phyloP scores from a whole-genome alignment of 2,888 invertebrate genomes.

The Crocallis elinguaria region DNA sequence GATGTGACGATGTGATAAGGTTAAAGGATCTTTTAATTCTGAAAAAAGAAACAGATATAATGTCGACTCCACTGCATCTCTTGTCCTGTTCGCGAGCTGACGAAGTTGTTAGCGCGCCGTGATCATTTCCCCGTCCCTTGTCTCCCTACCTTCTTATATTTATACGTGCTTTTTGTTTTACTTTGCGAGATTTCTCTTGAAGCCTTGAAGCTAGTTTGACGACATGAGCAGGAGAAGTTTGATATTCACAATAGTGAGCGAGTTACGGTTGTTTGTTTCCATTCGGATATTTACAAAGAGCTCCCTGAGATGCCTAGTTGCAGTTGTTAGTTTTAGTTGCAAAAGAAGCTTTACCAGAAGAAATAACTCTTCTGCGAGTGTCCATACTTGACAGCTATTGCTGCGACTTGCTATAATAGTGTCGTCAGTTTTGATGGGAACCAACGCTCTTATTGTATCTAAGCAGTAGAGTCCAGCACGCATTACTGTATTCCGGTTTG shows the following conservation, averaged over 20 bases:
- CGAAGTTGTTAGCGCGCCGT: constrained; percentile 10
- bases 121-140: constrained; percentile 10
- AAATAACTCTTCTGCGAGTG: too few species aligned
- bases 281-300: constrained; percentile 1
- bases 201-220: constrained; percentile 22
- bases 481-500: too few species aligned
- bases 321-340: too few species aligned
- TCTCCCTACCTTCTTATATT: constrained; percentile 5
- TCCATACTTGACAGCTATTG: too few species aligned
- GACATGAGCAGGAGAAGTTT: constrained; percentile 11
- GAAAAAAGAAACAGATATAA: neutral
- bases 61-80: neutral
- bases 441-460: too few species aligned
- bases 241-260: constrained; percentile 9
- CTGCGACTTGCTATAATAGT: too few species aligned
- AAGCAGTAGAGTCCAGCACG: too few species aligned
- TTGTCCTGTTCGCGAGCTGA: constrained; percentile 9
- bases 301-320: too few species aligned
- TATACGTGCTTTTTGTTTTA: constrained; percentile 20
- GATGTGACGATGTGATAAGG: too few species aligned
- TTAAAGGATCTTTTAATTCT: too few species aligned
- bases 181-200: constrained; percentile 19
- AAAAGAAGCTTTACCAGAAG: too few species aligned
- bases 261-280: constrained; percentile 3
- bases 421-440: too few species aligned